These are phyloP conservation scores for Triops longicaudatus DNA, from an alignment of 1,140 invertebrate genomes.

Conservation along the genomic window DNA sequence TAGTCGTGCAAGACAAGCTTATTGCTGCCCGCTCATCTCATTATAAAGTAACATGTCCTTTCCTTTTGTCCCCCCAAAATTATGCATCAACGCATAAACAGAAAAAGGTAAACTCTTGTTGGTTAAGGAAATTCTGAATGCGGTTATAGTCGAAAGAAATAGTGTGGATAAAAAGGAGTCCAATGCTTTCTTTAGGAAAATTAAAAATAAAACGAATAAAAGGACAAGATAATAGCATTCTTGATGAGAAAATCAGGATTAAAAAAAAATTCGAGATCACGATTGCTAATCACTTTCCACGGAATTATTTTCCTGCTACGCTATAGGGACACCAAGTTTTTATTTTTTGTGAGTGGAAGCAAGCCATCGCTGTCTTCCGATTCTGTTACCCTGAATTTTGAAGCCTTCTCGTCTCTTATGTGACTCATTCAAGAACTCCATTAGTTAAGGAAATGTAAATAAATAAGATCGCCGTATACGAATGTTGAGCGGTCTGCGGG, in stretches of 20 bases:
- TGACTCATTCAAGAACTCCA: not conserved
- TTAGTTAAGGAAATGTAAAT: not conserved
- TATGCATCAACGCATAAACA: not conserved
- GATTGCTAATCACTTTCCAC: not conserved
- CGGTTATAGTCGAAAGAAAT: not conserved
- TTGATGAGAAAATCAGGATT: conserved; percentile 5
- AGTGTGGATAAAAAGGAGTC: not conserved
- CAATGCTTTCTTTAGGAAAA: not conserved
- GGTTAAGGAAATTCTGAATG: not conserved
- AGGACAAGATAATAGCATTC: not conserved
- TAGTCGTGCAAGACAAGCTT: conserved; percentile 10
- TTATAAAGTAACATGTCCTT: conserved; percentile 13
- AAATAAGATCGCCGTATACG: conserved; percentile 7
- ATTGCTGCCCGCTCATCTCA: not conserved
- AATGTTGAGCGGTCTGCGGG: not conserved
- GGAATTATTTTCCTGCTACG: not conserved
- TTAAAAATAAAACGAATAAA: not conserved
- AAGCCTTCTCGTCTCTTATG: not conserved
- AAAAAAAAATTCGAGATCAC: not conserved
- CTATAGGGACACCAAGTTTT: not conserved
- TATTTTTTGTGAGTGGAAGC: not conserved
- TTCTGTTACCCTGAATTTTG: not conserved
- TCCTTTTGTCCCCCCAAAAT: not conserved
- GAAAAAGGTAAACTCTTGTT: not conserved
- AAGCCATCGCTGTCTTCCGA: not conserved